Conservation (phyloP, 1,140 invertebrate genomes). For the Hycleus phaleratus region DNA sequence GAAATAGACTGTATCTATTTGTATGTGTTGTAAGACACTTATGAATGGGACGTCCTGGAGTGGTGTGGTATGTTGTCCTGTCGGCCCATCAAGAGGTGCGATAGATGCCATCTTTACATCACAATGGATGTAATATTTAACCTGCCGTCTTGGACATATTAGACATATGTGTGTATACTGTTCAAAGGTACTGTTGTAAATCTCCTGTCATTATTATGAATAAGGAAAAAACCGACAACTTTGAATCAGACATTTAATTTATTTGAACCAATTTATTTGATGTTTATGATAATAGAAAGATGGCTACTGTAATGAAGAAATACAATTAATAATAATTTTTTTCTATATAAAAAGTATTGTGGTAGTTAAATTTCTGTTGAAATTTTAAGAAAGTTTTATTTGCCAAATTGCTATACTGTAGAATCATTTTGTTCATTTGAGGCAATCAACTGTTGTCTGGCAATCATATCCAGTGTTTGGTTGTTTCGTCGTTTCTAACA, state of each 20-base stretch:
- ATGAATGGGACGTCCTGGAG: slow-evolving; percentile 15
- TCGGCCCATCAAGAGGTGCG: slow-evolving; percentile 12
- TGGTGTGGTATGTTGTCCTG: slow-evolving; percentile 24
- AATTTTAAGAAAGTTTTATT: background rate
- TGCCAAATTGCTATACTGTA: background rate
- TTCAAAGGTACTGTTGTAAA: slow-evolving; percentile 23
- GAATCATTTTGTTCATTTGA: background rate
- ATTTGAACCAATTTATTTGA: slow-evolving; percentile 35
- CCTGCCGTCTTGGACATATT: slow-evolving; percentile 24
- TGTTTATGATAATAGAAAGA: slow-evolving; percentile 31
- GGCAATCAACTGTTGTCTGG: background rate
- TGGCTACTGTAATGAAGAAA: slow-evolving; percentile 18
- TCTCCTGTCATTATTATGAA: slow-evolving; percentile 28
- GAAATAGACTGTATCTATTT: background rate
- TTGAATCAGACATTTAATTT: slow-evolving; percentile 30
- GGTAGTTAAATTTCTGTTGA: background rate
- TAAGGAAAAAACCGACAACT: slow-evolving; percentile 1
- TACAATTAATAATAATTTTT: background rate
- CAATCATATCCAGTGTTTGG: background rate
- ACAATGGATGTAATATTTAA: slow-evolving; percentile 32
- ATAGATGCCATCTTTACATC: slow-evolving; percentile 32
- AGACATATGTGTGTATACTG: slow-evolving; percentile 27
- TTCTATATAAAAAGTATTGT: background rate
- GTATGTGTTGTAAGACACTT: background rate
- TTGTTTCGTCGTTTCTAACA: background rate